Evolutionary conservation across 1,140 invertebrate genomes (phyloP).

Genomic region (Bombus waltoni): DNA sequence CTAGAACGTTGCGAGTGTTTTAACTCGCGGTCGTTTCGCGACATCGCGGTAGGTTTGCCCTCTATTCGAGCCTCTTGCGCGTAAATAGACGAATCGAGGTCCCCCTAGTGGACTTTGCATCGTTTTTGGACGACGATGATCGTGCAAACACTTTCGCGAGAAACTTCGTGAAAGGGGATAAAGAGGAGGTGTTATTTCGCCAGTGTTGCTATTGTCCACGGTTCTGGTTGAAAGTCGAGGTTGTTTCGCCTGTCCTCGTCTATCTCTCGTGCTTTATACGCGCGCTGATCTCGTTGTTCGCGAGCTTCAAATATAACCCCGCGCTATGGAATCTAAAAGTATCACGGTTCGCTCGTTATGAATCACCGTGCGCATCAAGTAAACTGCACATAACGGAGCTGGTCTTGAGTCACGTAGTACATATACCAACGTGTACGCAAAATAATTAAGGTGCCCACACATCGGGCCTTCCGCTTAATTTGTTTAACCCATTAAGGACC

Average conservation of each 20-base stretch:
- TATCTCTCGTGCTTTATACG: not conserved
- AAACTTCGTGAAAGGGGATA: not conserved
- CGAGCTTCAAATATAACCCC: conserved; percentile 21
- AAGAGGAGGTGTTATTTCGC: not conserved
- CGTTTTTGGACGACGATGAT: not conserved
- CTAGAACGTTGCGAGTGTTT: too few species aligned
- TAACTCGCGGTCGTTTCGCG: too few species aligned
- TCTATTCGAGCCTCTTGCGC: too few species aligned
- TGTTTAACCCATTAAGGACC: not conserved
- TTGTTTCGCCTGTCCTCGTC: not conserved
- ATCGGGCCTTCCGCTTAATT: not conserved
- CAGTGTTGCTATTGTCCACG: not conserved
- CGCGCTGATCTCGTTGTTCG: conserved; percentile 8
- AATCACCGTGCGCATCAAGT: conserved; percentile 33
- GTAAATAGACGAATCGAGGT: not conserved
- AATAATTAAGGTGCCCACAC: conserved; percentile 34
- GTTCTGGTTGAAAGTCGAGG: conserved; percentile 2
- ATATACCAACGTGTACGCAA: conserved; percentile 11
- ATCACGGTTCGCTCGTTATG: conserved; percentile 46
- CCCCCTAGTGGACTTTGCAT: not conserved
- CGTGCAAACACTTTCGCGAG: not conserved
- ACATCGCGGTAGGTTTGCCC: too few species aligned
- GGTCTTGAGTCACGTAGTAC: conserved; percentile 20
- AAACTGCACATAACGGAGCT: conserved; percentile 28
- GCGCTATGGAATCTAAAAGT: conserved; percentile 41